Evolutionary conservation across 2,113 vertebrate genomes (phyloP).

Genomic region (Poicephalus gulielmi): DNA sequence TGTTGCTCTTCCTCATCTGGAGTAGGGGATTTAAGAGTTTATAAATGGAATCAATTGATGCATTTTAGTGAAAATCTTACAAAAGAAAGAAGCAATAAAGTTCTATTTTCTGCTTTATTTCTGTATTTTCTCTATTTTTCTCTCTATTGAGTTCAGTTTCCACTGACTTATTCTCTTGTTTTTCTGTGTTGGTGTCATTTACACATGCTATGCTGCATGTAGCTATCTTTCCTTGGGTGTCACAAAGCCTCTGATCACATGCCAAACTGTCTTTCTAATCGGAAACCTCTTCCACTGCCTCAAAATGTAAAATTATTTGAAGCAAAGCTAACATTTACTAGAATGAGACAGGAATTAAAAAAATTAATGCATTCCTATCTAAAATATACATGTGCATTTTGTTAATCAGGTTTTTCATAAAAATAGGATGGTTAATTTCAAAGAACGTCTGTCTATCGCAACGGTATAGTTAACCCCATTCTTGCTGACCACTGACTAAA

Average conservation of each 20-base stretch:
- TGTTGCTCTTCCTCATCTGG: neutral
- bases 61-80: neutral
- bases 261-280: neutral
- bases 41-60: neutral
- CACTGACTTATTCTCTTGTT: neutral
- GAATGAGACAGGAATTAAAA: neutral
- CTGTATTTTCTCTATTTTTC: neutral
- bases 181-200: neutral
- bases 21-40: neutral
- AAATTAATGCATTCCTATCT: neutral
- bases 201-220: neutral
- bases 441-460: neutral
- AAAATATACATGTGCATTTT: neutral
- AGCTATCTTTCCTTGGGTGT: neutral
- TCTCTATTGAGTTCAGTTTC: neutral
- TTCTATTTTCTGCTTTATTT: neutral
- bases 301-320: neutral
- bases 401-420: neutral
- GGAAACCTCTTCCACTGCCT: neutral
- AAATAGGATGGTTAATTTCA: neutral
- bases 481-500: neutral
- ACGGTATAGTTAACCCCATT: neutral
- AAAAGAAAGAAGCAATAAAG: neutral
- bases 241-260: neutral
- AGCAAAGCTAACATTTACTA: neutral